Percentiles rank a stretch among this genome's conserved stretches.
Conservation (phyloP, 2,113 vertebrate species). For the Forbesichthys agassizii region DNA sequence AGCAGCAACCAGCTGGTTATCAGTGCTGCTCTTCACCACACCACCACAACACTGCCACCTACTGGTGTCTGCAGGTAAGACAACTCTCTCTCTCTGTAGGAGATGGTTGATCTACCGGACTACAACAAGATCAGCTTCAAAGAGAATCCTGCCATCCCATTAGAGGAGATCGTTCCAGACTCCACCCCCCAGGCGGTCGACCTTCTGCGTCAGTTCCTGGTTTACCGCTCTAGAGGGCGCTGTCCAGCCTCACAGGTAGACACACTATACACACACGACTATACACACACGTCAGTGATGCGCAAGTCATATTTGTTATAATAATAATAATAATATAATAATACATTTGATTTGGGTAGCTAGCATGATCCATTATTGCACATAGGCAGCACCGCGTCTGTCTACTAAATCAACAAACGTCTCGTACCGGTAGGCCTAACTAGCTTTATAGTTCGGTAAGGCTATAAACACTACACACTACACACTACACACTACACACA, state of each 20-base stretch:
- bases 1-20: neutral
- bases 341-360: too few relatives aligned
- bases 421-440: neutral
- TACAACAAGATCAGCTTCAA: constrained; percentile 93
- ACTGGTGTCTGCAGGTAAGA: neutral
- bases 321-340: neutral
- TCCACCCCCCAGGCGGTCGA: constrained; percentile 81
- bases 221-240: constrained; percentile 82
- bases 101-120: constrained; percentile 86
- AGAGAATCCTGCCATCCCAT: constrained; percentile 83
- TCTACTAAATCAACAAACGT: too few relatives aligned
- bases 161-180: constrained; percentile 85
- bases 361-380: too few relatives aligned
- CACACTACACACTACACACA: too few relatives aligned
- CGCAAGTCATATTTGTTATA: too few relatives aligned
- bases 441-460: neutral
- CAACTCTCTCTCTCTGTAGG: constrained; percentile 61
- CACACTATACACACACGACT: neutral
- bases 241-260: constrained; percentile 80
- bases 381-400: too few relatives aligned
- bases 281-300: too few relatives aligned
- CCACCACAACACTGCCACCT: too few relatives aligned
- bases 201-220: constrained; percentile 83
- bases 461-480: too few relatives aligned
- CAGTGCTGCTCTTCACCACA: too few relatives aligned